These are phyloP conservation scores for Miltochrista miniata DNA, from an alignment of 2,888 invertebrate genomes.

Conservation along the genomic window DNA sequence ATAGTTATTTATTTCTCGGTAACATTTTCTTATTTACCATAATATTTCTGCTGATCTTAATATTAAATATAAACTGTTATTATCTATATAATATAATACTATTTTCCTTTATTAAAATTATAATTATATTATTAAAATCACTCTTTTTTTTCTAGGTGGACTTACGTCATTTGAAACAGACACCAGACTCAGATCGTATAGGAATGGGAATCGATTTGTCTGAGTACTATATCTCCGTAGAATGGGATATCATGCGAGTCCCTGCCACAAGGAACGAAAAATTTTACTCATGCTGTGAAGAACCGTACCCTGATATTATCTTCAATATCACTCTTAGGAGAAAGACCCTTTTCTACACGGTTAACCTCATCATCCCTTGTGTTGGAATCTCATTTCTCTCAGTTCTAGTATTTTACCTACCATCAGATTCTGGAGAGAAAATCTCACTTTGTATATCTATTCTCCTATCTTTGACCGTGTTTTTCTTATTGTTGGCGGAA, in stretches of 20 bases:
- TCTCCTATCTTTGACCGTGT: constrained; percentile 95
- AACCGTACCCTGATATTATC: constrained; percentile 98
- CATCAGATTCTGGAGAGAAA: constrained; percentile 98
- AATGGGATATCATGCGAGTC: constrained; percentile 98
- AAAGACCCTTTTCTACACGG: constrained; percentile 98
- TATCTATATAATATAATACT: too few species aligned
- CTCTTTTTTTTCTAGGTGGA: constrained; percentile 88
- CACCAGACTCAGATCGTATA: constrained; percentile 93
- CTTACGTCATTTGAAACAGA: constrained; percentile 93
- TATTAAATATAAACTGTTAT: too few species aligned
- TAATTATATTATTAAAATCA: too few species aligned
- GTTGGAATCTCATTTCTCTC: constrained; percentile 98
- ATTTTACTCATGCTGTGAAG: constrained; percentile 98
- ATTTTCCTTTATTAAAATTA: too few species aligned
- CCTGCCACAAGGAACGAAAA: constrained; percentile 95
- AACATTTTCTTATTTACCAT: too few species aligned
- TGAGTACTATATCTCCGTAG: constrained; percentile 98
- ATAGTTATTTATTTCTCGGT: too few species aligned
- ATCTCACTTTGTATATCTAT: constrained; percentile 98
- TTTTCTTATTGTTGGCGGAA: constrained; percentile 96
- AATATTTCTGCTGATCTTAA: too few species aligned
- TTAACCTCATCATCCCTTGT: constrained; percentile 98
- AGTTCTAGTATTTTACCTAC: constrained; percentile 98
- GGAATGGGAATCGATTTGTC: constrained; percentile 96
- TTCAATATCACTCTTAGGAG: constrained; percentile 97